Base-by-base conservation (phyloP, 2,113 vertebrate genomes). In the Ciconia maguari region DNA sequence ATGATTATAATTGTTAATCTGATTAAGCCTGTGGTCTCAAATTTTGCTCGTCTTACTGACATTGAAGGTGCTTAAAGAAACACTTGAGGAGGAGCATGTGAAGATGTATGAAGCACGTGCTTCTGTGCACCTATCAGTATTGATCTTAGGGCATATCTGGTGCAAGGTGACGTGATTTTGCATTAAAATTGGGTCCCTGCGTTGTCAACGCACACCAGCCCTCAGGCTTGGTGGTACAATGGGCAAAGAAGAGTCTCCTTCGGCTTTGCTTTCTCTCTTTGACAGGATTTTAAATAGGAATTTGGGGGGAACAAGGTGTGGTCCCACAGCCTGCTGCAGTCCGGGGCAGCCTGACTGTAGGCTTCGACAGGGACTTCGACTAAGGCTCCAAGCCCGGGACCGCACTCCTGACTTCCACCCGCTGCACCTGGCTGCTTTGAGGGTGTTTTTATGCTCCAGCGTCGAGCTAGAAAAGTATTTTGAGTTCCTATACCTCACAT, bases 1-100 rank as follows among this genome's bases (percentile, higher is more conserved):
- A 34, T 20, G 76, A 83, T 88, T 86, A 52, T 41, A 62, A 82
- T 52, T 89, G 91, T 89, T 95, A 89, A 91, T 87, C 74, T 91
- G 83, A 91, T 89, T 76, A 87, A 91, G 75, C 7, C 70, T 32
- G 1, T 32, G 66, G 61, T 78, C 89, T 64, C 57, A 55, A 27
- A 26, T 94, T 94, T 38, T 38, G 32, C 29, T 82, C 0, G 0
- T 71, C 65, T 90, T 51, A 32, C 65, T 87, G 87, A 71, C 44
- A 42, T 38, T 48, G 89, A 48, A 87, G 27, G 34, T 68, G 38
- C 57, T 76, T 87, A 42, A 75, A 86, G 66, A 60, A 93, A 70
- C 49, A 27, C 71, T 68, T 9, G 42, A 66, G 91, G 66, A 95
- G 32, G 24, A 38, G 44, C 36, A 51, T 0, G 1, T 36, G 76